Evolutionary conservation across 2,888 invertebrate genomes (phyloP), one percentile per base, ranked within the genome.

Genomic region (Aphodius granarius): DNA sequence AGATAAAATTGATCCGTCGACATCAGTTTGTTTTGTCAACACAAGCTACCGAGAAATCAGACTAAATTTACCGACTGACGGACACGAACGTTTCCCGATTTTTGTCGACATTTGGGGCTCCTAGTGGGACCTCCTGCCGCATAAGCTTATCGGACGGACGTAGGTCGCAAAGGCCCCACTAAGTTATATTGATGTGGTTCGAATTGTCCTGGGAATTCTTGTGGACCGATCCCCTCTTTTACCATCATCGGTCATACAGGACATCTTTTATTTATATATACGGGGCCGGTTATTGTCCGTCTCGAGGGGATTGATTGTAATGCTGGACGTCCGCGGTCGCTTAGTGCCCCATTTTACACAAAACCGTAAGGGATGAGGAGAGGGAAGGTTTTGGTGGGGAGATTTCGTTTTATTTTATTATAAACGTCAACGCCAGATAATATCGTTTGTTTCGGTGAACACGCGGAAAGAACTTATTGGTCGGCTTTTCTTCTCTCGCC

Each of bases 241-340:
- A 17, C 21, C 19, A 62, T 16, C 62, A 43, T 71, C 63, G 78
- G 77, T 77, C 78, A 78, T 80, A 78, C 63, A 73, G 75, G 73
- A 68, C 75, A 78, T 80, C 78, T 79, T 79, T 80, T 80, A 79
- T 80, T 79, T 80, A 79, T 79, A 43, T 43, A 76, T 72, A 74
- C 76, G 72, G 73, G 71, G 68, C 22, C 78, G 76, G 75, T 79
- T 78, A 77, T 78, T 73, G 79, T 78, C 76, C 76, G 77, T 77
- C 76, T 76, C 76, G 76, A 71, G 73, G 76, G 77, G 78, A 78
- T 78, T 79, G 78, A 79, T 79, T 78, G 76, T 79, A 78, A 78
- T 77, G 78, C 76, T 72, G 72, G 66, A 76, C 76, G 78, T 77
- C 79, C 75, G 72, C 63, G 21, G 75, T 20, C 20, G 79, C 78